Evolutionary conservation across 1,140 invertebrate species (phyloP), one percentile per base, ranked within the genome.

Genomic region (Pseudobourletiella spinata): DNA sequence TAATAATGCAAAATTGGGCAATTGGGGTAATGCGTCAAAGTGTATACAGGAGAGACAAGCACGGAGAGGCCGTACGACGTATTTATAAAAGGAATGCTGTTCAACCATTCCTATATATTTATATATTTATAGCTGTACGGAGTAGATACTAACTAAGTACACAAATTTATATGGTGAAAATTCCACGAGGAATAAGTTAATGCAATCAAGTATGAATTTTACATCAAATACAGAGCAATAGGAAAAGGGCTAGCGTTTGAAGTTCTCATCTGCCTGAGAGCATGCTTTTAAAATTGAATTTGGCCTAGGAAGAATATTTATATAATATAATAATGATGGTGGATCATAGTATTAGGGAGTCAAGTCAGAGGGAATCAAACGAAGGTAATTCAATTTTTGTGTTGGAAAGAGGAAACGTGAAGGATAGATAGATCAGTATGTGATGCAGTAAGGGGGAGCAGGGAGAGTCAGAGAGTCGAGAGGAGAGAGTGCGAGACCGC

Each of bases 271-370:
- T 55, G 52, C 29, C 52, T 32, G 29, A 55, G 52, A 55, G 52
- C 28, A 30, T 55, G 52, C 32, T 55, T 55, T 39, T 55, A 55
- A 55, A 55, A 55, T 55, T 55, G 52, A 55, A 55, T 55, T 55
- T 55, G 14, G 52, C 25, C 28, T 54, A 35, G 32, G 52, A 55
- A 24, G 30, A 55, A 55, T 39, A 55, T 55, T 55, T 55, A 55
- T 55, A 55, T 55, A 55, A 55, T 55, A 55, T 55, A 55, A 55
- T 55, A 55, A 55, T 55, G 6, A 55, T 55, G 52, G 25, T 55
- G 52, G 52, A 55, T 55, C 52, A 32, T 55, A 35, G 52, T 55
- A 55, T 55, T 55, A 55, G 52, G 28, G 29, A 55, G 52, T 55
- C 52, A 55, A 55, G 52, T 55, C 29, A 55, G 52, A 55, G 50